Conservation (phyloP, 2,888 invertebrate genomes). For the Campaea margaritaria region DNA sequence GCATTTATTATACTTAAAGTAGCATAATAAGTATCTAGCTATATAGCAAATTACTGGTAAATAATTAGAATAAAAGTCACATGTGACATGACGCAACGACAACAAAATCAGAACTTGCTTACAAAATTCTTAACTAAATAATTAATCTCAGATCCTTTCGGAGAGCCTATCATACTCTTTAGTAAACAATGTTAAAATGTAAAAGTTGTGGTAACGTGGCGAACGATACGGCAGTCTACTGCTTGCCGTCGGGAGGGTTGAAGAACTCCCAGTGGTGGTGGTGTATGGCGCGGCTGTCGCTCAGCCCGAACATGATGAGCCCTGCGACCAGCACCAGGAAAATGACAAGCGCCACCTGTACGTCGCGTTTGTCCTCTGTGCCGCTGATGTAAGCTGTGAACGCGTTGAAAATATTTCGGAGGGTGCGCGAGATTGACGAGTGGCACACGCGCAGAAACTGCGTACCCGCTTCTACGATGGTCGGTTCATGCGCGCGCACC, state of each 20-base stretch:
- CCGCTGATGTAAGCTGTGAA: slow-evolving; percentile 86
- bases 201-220: background rate
- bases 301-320: slow-evolving; percentile 90
- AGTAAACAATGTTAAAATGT: background rate
- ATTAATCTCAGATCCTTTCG: slow-evolving; percentile 4
- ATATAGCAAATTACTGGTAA: background rate
- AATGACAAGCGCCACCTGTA: slow-evolving; percentile 91
- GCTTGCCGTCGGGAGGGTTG: slow-evolving; percentile 90
- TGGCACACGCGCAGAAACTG: slow-evolving; percentile 90
- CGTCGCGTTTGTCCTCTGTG: slow-evolving; percentile 88
- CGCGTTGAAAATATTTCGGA: slow-evolving; percentile 88
- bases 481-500: slow-evolving; percentile 84
- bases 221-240: slow-evolving; percentile 49
- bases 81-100: background rate
- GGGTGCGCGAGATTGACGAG: slow-evolving; percentile 86
- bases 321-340: slow-evolving; percentile 92
- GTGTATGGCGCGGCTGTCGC: slow-evolving; percentile 90
- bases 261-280: slow-evolving; percentile 95
- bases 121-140: background rate
- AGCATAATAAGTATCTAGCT: background rate
- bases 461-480: slow-evolving; percentile 88
- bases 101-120: background rate
- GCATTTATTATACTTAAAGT: too few species aligned
- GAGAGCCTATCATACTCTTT: background rate
- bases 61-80: background rate